Conservation (phyloP, 2,797 vertebrate species). For the Fratercula arctica region DNA sequence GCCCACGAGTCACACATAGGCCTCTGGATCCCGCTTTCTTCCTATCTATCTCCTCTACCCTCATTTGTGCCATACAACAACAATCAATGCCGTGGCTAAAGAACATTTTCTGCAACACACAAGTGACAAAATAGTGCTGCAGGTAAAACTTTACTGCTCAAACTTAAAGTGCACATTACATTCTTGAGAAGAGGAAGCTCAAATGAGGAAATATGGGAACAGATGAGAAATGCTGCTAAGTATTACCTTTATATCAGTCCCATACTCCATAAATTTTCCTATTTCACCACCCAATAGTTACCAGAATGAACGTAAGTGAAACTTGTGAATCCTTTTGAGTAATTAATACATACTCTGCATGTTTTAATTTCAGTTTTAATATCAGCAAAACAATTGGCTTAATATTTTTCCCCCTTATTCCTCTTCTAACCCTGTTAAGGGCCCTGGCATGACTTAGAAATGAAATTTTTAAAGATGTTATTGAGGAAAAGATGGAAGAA, state of each 20-base stretch:
- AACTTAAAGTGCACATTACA: background rate
- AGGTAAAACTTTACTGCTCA: background rate
- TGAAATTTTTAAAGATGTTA: fast-evolving
- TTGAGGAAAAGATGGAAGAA: background rate
- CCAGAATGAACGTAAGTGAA: background rate
- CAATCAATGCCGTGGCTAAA: fast-evolving
- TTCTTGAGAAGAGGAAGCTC: background rate
- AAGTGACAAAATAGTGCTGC: background rate
- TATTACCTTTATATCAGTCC: background rate
- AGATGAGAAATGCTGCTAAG: background rate
- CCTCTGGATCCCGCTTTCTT: background rate
- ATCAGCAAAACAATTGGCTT: background rate
- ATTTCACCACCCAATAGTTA: background rate
- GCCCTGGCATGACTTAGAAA: background rate
- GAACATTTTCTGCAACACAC: background rate
- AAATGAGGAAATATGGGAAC: background rate
- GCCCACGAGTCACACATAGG: background rate
- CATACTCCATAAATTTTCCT: background rate
- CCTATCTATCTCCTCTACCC: background rate
- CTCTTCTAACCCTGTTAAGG: background rate
- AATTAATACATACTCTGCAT: background rate
- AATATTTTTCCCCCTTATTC: background rate
- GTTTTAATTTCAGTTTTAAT: background rate
- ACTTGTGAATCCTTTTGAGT: background rate
- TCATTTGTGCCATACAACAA: background rate